Conservation (phyloP, 2,113 vertebrate species). For the Acrocephalus kingi region DNA sequence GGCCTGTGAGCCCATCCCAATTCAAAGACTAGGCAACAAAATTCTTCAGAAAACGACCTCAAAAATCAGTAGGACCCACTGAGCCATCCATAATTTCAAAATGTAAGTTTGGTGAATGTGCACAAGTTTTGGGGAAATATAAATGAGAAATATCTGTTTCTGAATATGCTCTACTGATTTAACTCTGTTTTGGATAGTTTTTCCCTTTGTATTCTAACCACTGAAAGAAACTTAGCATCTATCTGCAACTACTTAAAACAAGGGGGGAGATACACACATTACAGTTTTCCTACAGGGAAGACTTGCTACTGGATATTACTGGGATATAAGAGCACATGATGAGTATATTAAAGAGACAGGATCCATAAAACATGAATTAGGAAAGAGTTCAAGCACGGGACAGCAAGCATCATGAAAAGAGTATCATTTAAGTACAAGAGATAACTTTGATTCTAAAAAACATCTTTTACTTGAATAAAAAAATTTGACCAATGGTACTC, state of each 20-base stretch:
- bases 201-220: neutral
- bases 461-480: neutral
- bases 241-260: neutral
- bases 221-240: neutral
- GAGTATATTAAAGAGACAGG: neutral
- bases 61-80: neutral
- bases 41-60: neutral
- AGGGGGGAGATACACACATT: neutral
- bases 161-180: neutral
- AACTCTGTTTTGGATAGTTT: neutral
- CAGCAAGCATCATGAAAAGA: neutral
- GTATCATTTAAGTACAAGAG: neutral
- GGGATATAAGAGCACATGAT: neutral
- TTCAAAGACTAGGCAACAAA: neutral
- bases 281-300: neutral
- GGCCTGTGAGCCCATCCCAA: neutral
- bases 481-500: neutral
- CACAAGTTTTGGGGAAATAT: neutral
- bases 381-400: neutral
- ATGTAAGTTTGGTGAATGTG: neutral
- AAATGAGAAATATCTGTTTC: neutral
- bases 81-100: neutral
- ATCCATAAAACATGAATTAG: neutral
- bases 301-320: neutral
- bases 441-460: neutral